Base-by-base conservation (phyloP, 2,797 vertebrate genomes). In the Lemur catta region DNA sequence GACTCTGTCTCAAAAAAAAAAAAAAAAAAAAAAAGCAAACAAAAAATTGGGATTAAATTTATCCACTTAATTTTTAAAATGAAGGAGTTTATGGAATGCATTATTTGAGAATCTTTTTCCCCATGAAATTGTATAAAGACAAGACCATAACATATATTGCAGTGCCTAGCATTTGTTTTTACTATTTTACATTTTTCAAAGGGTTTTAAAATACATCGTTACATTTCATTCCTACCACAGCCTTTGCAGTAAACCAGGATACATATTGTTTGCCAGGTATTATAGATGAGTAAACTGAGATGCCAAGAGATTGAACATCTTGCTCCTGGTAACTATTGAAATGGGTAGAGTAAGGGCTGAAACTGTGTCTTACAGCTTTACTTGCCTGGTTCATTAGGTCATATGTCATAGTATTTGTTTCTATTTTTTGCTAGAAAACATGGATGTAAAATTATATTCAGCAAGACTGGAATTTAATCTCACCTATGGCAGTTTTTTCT, bases 131-230 rank as follows among this genome's bases (percentile, higher is more conserved):
- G 2, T 46, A 67, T 52, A 18, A 41, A 65, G 41, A 80, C 50
- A 41, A 65, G 41, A 80, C 50, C 50, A 17, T 50, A 46, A n/a
- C 57, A 59, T 59, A 59, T 20, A 52, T 38, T 67, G 2, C 18
- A 65, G 17, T 55, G 10, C 4, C 43, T 90, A 59, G 57, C 20
- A 46, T 52, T 55, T 78, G 55, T 41, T 79, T 41, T 79, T 85
- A 12, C 30, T 65, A 61, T 67, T 93, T 93, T 76, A 84, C 24
- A 81, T 46, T 88, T 85, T 96, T 81, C 24, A 52, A 87, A 94
- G 67, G 79, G 41, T 84, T 79, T 89, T 79, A 67, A 76, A 84
- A 76, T 26, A 80, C 17, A 2, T 52, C 76, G 72, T 55, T 88
- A 38, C 2, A 90, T 74, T 91, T 71, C 33, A 43, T 89, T 81